Evolutionary conservation across 2,888 invertebrate species (phyloP).

Genomic region (Hymenopus coronatus): DNA sequence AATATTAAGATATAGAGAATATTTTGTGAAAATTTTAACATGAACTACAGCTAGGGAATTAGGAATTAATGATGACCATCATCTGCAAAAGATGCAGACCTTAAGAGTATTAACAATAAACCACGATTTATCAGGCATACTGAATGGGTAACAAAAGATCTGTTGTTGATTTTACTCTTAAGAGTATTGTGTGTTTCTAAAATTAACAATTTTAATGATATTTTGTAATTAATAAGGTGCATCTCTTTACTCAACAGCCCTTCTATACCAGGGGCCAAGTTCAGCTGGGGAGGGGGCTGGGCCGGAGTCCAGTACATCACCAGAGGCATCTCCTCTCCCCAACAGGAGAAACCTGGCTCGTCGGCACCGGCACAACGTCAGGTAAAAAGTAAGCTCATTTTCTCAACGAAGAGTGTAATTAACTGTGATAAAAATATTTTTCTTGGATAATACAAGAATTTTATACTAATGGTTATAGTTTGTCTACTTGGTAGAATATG

Average conservation of each 20-base stretch:
- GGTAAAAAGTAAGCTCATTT: conserved; percentile 39
- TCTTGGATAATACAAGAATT: not conserved
- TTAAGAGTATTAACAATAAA: no score
- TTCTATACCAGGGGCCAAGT: conserved; percentile 29
- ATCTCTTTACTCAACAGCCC: conserved; percentile 22
- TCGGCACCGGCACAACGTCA: conserved; percentile 38
- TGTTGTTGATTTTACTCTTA: no score
- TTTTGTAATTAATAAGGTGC: not conserved
- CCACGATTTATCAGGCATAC: no score
- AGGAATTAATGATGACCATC: no score
- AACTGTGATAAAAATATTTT: not conserved
- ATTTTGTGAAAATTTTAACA: no score
- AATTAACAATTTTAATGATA: not conserved
- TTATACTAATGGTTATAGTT: no score
- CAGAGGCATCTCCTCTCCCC: conserved; percentile 35
- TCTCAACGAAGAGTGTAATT: not conserved
- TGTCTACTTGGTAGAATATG: no score
- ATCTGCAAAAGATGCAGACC: no score
- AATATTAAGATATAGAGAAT: no score
- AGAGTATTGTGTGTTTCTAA: no score
- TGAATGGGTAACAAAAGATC: no score
- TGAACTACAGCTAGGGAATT: no score
- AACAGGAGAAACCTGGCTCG: conserved; percentile 33
- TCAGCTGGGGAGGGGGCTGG: conserved; percentile 16
- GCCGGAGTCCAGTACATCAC: conserved; percentile 35